Percentiles rank a stretch among this genome's conserved stretches.
phyloP scores from a whole-genome alignment of 2,797 vertebrate species.

The Sandelia bainsii region DNA sequence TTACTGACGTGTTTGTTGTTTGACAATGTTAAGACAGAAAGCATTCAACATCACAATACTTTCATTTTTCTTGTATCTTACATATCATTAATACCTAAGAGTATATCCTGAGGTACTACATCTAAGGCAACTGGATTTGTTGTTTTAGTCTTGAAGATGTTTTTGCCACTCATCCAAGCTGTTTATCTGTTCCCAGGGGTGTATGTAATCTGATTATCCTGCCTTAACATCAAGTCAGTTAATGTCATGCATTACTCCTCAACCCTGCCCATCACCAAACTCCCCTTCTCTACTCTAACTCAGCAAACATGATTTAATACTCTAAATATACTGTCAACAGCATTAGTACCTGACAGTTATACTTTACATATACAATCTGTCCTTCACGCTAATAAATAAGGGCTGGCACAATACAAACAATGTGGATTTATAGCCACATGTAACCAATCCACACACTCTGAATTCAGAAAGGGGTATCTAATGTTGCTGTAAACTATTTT shows the following conservation, averaged over 20 bases:
- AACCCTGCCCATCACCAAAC: slow-evolving; percentile 6
- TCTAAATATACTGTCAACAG: neutral
- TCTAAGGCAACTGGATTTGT: slow-evolving; percentile 23
- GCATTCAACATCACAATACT: neutral
- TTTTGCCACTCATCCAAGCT: slow-evolving; percentile 28
- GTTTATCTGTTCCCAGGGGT: slow-evolving; percentile 27
- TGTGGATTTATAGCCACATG: neutral
- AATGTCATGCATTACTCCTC: slow-evolving; percentile 22
- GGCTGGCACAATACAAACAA: no score
- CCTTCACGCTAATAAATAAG: neutral
- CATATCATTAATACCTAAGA: neutral
- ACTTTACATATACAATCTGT: neutral
- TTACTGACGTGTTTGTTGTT: neutral
- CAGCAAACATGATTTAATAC: neutral
- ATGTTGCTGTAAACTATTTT: neutral
- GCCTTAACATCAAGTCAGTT: slow-evolving; percentile 36
- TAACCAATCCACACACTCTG: neutral
- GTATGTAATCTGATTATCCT: slow-evolving; percentile 53
- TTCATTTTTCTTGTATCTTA: neutral
- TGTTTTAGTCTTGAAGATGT: slow-evolving; percentile 20
- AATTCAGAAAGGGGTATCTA: neutral
- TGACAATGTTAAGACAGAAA: no score
- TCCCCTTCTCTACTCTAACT: neutral
- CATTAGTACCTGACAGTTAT: neutral
- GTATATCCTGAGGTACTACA: slow-evolving; percentile 7